Percentiles rank a stretch among this genome's conserved stretches.
These are phyloP conservation scores for Falco punctatus DNA, from an alignment of 2,113 vertebrate genomes.

Conservation along the genomic window DNA sequence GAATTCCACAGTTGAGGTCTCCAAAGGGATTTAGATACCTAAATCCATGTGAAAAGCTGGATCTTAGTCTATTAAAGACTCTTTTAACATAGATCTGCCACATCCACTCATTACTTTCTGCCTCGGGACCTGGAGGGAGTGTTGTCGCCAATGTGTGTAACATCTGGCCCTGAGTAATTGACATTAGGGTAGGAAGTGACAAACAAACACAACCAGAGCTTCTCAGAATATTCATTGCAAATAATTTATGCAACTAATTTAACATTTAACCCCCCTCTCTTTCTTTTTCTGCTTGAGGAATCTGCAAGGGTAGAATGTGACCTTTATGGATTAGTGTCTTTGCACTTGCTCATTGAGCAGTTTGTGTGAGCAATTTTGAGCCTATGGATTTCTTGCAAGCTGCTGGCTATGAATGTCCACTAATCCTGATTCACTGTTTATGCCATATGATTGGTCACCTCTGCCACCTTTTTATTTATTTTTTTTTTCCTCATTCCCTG, in stretches of 20 bases:
- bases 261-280: neutral
- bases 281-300: neutral
- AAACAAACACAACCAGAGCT: slow-evolving; percentile 6
- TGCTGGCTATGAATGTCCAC: slow-evolving; percentile 27
- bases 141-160: slow-evolving; percentile 33
- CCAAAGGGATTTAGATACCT: slow-evolving; percentile 9
- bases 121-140: neutral
- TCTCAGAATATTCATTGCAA: slow-evolving; percentile 24
- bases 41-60: neutral
- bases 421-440: slow-evolving; percentile 38
- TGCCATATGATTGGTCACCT: slow-evolving; percentile 39
- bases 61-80: slow-evolving; percentile 31
- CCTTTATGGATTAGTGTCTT: slow-evolving; percentile 38
- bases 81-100: slow-evolving; percentile 2
- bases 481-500: too few species aligned
- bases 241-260: slow-evolving; percentile 49
- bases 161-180: slow-evolving; percentile 52
- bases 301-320: slow-evolving; percentile 13
- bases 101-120: slow-evolving; percentile 30
- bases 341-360: slow-evolving; percentile 10
- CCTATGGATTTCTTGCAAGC: slow-evolving; percentile 35
- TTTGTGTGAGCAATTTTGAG: slow-evolving; percentile 23
- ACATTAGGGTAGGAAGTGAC: slow-evolving; percentile 42
- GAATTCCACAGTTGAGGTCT: neutral
- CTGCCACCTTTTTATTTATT: neutral